Evolutionary conservation across 2,888 invertebrate species (phyloP).

Genomic region (Tenthredo distinguenda): DNA sequence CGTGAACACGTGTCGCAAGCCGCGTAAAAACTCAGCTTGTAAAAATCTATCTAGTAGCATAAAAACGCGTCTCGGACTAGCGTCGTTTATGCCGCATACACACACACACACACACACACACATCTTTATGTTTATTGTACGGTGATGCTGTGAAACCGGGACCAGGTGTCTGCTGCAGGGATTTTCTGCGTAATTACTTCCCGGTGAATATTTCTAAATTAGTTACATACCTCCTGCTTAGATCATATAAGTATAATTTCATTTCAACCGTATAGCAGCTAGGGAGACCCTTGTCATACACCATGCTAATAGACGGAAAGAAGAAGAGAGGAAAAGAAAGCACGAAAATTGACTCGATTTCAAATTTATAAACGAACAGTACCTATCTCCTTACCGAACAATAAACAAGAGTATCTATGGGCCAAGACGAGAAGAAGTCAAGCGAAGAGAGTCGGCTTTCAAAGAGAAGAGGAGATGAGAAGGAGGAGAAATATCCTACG

Average conservation of each 20-base stretch:
- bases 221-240: neutral
- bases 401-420: constrained; percentile 39
- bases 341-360: neutral
- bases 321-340: neutral
- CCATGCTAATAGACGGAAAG: neutral
- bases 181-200: constrained; percentile 9
- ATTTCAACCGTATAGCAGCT: neutral
- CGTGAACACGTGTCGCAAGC: constrained; percentile 25
- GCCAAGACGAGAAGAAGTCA: neutral
- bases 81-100: neutral
- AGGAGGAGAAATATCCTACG: neutral
- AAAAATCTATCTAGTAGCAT: constrained; percentile 4
- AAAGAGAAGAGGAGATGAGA: neutral
- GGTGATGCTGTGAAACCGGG: neutral
- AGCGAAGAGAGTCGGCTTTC: neutral
- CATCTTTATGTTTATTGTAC: constrained; percentile 7
- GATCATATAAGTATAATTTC: neutral
- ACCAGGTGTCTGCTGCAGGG: neutral
- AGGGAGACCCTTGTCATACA: too few species aligned
- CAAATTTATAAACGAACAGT: neutral
- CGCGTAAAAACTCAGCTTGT: neutral
- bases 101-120: neutral
- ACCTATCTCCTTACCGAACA: neutral
- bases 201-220: constrained; percentile 6
- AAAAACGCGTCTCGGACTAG: neutral